Conservation (phyloP, 1,140 invertebrate genomes). For the Macrocentrus cingulum region DNA sequence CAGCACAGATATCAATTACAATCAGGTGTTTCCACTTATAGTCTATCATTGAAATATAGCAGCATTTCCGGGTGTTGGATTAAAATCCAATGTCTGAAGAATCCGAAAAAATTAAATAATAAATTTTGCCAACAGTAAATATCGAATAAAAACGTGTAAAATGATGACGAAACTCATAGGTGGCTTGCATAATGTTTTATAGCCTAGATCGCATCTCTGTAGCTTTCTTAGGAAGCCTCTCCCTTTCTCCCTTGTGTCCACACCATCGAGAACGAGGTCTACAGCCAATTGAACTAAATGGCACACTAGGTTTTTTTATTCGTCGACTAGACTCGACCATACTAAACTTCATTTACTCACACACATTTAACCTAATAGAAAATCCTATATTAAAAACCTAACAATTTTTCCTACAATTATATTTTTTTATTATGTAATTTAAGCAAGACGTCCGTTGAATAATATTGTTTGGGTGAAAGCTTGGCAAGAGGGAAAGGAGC, state of each 20-base stretch:
- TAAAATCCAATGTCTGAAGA: not conserved
- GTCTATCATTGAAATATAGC: not conserved
- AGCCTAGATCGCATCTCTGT: slow-evolving; percentile 45
- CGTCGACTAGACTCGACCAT: too few relatives aligned
- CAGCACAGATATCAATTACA: slow-evolving; percentile 10
- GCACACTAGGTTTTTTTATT: too few relatives aligned
- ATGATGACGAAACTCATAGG: slow-evolving; percentile 19
- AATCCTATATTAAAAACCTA: too few relatives aligned
- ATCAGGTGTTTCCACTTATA: not conserved
- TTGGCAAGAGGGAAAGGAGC: not conserved
- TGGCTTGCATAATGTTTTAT: slow-evolving; percentile 57
- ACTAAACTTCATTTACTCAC: too few relatives aligned
- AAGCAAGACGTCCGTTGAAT: not conserved
- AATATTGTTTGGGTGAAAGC: slow-evolving; percentile 3
- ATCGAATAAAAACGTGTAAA: not conserved
- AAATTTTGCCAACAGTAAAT: not conserved
- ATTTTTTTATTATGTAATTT: too few relatives aligned
- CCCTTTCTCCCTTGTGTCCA: slow-evolving; percentile 24
- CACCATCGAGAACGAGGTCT: not conserved
- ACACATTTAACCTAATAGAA: too few relatives aligned
- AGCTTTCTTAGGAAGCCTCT: slow-evolving; percentile 35
- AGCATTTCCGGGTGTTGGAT: slow-evolving; percentile 4
- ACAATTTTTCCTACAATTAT: too few relatives aligned
- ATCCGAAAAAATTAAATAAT: not conserved
- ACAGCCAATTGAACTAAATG: not conserved